phyloP scores from a whole-genome alignment of 2,113 vertebrate species.

The Poicephalus meyeri region DNA sequence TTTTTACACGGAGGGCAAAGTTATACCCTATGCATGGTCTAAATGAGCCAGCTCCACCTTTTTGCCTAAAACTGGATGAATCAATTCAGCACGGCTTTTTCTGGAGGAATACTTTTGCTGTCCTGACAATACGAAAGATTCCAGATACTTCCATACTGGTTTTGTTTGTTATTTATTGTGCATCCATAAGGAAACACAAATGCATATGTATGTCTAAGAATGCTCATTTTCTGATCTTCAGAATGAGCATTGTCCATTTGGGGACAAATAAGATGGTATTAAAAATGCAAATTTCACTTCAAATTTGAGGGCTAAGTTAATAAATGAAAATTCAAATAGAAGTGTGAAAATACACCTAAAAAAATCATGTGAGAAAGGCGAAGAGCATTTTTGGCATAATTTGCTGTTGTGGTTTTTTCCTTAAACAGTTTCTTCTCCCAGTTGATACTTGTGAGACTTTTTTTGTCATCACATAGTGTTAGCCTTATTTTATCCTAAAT shows the following conservation, averaged over 20 bases:
- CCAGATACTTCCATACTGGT: neutral
- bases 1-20: neutral
- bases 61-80: neutral
- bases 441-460: neutral
- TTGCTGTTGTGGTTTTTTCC: neutral
- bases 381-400: neutral
- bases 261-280: neutral
- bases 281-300: neutral
- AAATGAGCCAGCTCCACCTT: neutral
- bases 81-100: neutral
- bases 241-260: neutral
- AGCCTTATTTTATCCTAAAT: neutral
- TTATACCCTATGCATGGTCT: neutral
- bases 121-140: neutral
- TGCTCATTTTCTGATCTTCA: neutral
- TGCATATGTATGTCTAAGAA: neutral
- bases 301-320: neutral
- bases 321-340: neutral
- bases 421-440: neutral
- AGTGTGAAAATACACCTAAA: neutral
- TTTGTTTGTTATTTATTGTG: neutral
- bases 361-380: neutral
- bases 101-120: neutral
- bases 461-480: neutral
- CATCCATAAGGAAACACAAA: neutral